A percentile compares a stretch with the other conserved stretches of the same genome.
Evolutionary conservation across 2,888 invertebrate species (phyloP).

Genomic region (Lottia gigantea): DNA sequence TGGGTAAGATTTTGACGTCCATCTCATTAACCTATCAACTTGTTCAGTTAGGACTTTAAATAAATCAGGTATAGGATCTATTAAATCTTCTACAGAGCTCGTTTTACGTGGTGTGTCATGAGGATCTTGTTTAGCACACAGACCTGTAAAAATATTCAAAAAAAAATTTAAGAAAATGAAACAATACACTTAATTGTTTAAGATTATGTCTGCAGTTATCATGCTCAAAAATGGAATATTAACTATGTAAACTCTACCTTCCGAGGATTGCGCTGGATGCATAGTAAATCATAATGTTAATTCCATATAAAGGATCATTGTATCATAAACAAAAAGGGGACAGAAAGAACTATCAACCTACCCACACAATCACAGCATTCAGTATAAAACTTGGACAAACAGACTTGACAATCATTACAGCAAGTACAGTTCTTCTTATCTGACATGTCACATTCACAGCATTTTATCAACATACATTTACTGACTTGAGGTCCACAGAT

Average conservation of each 20-base stretch:
- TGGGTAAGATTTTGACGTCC: constrained; percentile 85
- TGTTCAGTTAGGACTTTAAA: constrained; percentile 85
- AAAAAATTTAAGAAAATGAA: not conserved
- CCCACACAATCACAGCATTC: constrained; percentile 98
- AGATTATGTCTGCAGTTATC: too few relatives aligned
- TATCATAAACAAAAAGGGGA: not conserved
- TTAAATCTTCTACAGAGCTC: constrained; percentile 87
- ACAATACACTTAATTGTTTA: too few relatives aligned
- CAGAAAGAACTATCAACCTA: constrained; percentile 71
- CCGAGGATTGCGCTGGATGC: too few relatives aligned
- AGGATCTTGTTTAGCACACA: constrained; percentile 88
- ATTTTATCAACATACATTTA: constrained; percentile 95
- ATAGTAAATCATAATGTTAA: too few relatives aligned
- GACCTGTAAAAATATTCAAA: constrained; percentile 74
- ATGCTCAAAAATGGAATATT: too few relatives aligned
- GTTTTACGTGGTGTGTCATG: constrained; percentile 80
- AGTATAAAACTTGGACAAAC: constrained; percentile 86
- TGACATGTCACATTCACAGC: constrained; percentile 90
- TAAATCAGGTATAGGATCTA: constrained; percentile 84
- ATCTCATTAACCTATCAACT: constrained; percentile 79
- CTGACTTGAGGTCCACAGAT: constrained; percentile 95
- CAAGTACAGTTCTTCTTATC: constrained; percentile 84
- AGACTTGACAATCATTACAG: constrained; percentile 91
- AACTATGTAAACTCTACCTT: too few relatives aligned
- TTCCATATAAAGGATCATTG: too few relatives aligned